Base-by-base conservation (phyloP, 2,113 vertebrate genomes). In the Malurus elegans region DNA sequence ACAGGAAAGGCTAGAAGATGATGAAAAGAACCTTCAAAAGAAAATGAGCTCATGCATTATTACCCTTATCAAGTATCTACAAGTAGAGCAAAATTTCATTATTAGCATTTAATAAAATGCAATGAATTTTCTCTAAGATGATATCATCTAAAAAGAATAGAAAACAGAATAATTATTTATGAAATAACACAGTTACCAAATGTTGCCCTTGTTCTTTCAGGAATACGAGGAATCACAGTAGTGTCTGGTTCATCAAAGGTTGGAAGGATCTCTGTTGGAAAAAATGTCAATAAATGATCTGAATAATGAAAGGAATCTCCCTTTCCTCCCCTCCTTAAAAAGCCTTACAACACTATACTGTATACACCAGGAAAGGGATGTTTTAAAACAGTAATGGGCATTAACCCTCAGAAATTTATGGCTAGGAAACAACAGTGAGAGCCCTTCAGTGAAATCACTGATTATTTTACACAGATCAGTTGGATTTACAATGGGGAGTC, bases 151-250 rank as follows among this genome's bases (percentile, higher is more conserved):
- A 79, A 65, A 87, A 91, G 73, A 86, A 71, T 44, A 44, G 67
- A 86, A 78, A 91, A 75, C 1, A 85, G 40, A 85, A 10, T 45
- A 75, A 81, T 56, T 89, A 34, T 81, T 65, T 44, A 87, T 62
- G 73, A 90, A 79, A 82, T 90, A 86, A 81, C 69, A 47, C 3
- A 44, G 89, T 98, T 98, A 98, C 98, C 98, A 78, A 71, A 72
- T 67, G 96, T 97, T 85, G 97, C 90, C 87, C 67, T 98, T 96
- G 93, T 89, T 92, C 87, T 76, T 83, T 97, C 96, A 90, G 96
- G 94, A 78, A 92, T 80, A 91, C 7, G 92, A 93, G 97, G 97
- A 86, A 94, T 79, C 92, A 90, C 67, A 66, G 95, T 95, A 83
- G 97, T 95, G 79, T 86, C 71, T 92, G 32, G 57, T 58, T 95